Conservation (phyloP, 1,140 invertebrate genomes). For the Ceratitis capitata region DNA sequence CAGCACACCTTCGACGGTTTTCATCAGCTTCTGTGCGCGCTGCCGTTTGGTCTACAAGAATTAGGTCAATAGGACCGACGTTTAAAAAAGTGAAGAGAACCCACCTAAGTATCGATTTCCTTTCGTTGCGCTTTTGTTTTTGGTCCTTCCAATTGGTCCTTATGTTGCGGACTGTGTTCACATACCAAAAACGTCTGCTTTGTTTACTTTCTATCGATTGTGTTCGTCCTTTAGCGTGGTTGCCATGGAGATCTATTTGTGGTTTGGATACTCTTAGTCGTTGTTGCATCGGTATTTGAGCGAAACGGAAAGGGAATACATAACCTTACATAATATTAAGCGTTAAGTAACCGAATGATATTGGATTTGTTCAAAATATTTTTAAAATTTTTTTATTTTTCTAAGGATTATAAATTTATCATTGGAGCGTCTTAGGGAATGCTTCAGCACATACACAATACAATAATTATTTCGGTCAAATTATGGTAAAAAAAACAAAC, state of each 20-base stretch:
- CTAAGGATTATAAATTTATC: no score
- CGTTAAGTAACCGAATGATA: no score
- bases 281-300: background rate
- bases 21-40: background rate
- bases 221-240: background rate
- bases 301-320: no score
- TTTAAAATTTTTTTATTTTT: no score
- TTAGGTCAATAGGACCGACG: background rate
- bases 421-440: no score
- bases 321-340: no score
- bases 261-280: background rate
- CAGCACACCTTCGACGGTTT: background rate
- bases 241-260: background rate
- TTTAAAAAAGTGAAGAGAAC: background rate
- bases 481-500: no score
- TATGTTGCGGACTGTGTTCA: background rate
- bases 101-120: background rate
- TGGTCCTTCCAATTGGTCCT: background rate
- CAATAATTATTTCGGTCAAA: no score
- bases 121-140: background rate
- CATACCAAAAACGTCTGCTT: background rate
- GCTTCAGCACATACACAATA: no score
- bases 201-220: slow-evolving; percentile 25
- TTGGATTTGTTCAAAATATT: no score
- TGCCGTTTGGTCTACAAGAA: background rate